Percentiles rank a stretch among this genome's conserved stretches.
These are phyloP conservation scores for Tiliqua scincoides DNA, from an alignment of 2,113 vertebrate genomes.

Conservation along the genomic window DNA sequence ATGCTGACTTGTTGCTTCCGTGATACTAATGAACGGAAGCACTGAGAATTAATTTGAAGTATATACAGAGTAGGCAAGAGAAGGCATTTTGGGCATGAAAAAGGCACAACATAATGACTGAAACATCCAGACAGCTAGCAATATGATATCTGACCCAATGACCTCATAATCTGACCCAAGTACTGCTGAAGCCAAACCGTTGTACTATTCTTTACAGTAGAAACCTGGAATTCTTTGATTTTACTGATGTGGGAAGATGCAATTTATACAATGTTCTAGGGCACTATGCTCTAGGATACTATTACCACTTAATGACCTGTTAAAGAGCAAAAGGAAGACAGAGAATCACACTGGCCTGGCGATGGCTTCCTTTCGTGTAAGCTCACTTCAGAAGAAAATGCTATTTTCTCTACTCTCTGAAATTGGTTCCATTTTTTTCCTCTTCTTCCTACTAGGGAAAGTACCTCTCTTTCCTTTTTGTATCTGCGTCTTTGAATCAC, in stretches of 20 bases:
- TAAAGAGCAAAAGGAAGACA: conserved; percentile 23
- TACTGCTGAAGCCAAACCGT: conserved; percentile 33
- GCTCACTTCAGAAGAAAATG: conserved; percentile 5
- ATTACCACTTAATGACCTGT: conserved; percentile 13
- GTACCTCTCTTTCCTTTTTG: conserved; percentile 19
- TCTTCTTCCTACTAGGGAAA: background rate
- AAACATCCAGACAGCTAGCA: conserved; percentile 30
- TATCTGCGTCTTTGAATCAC: conserved; percentile 21
- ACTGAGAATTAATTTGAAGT: conserved; percentile 37
- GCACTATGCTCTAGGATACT: background rate
- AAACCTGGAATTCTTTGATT: conserved; percentile 11
- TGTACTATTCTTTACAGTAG: background rate
- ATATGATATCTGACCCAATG: background rate
- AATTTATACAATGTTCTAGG: conserved; percentile 4
- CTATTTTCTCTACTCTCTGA: background rate
- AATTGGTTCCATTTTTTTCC: conserved; percentile 3
- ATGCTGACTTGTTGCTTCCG: conserved; percentile 48
- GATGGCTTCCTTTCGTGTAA: conserved; percentile 8
- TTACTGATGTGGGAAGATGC: background rate
- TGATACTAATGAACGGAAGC: conserved; percentile 35
- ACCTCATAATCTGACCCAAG: conserved; percentile 19
- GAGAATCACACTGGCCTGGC: background rate
- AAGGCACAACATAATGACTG: conserved; percentile 2
- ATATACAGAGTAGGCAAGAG: conserved; percentile 50
- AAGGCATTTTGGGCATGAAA: conserved; percentile 43